A percentile compares a stretch with the other conserved stretches of the same genome.
These are phyloP conservation scores for Nansenia antarctica DNA, from an alignment of 2,113 vertebrate species.

Conservation along the genomic window DNA sequence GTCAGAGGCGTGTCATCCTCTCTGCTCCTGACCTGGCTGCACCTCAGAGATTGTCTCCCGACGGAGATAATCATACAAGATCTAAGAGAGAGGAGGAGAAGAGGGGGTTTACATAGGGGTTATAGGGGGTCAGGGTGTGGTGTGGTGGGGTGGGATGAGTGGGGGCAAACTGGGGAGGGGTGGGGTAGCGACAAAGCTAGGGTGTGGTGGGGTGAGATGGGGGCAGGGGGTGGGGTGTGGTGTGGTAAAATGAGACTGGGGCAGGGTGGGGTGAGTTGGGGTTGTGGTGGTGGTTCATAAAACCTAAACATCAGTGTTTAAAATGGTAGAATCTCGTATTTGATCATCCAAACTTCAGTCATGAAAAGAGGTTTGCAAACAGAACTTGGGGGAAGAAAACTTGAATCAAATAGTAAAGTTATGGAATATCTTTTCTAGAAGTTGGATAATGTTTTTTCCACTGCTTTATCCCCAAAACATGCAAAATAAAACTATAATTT, in stretches of 20 bases:
- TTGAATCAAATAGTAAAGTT: constrained; percentile 36
- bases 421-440: no score
- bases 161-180: not conserved
- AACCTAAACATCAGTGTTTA: constrained; percentile 54
- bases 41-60: constrained; percentile 57
- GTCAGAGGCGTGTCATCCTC: constrained; percentile 68
- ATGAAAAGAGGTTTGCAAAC: constrained; percentile 26
- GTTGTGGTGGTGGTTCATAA: constrained; percentile 47
- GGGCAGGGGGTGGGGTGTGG: constrained; percentile 1
- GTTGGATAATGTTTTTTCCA: constrained; percentile 32
- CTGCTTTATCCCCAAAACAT: not conserved
- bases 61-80: constrained; percentile 35
- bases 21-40: constrained; percentile 57
- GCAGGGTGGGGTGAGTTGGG: constrained; percentile 51
- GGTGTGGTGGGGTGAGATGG: not conserved
- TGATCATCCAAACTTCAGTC: constrained; percentile 21
- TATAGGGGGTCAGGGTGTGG: constrained; percentile 3
- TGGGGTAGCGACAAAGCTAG: not conserved
- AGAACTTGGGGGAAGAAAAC: constrained; percentile 37
- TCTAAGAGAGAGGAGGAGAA: constrained; percentile 6
- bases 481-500: not conserved
- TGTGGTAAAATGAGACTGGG: constrained; percentile 25
- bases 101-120: constrained; percentile 15
- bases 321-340: constrained; percentile 51
- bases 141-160: not conserved